Percentiles rank a stretch among this genome's conserved stretches.
These are phyloP conservation scores for Delichon dasypus DNA, from an alignment of 2,797 vertebrate species.

Conservation along the genomic window DNA sequence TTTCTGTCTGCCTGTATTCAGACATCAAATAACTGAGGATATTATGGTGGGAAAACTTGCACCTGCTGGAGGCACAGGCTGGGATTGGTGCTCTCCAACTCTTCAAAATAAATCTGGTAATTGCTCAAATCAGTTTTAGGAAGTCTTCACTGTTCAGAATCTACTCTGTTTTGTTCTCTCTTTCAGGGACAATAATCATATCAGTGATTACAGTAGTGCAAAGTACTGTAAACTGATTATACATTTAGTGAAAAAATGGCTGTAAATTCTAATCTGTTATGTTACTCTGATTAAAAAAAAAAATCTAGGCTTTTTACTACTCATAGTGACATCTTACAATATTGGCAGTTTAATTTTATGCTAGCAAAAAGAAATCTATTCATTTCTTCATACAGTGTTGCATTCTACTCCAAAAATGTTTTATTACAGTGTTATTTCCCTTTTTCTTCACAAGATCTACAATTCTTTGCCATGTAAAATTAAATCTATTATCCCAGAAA, in stretches of 20 bases:
- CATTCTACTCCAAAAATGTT: background rate
- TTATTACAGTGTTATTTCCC: background rate
- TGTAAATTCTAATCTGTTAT: background rate
- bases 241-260: background rate
- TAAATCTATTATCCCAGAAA: background rate
- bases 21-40: background rate
- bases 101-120: background rate
- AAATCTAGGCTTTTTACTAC: background rate
- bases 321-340: background rate
- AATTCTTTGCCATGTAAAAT: background rate
- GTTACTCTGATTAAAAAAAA: background rate
- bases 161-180: background rate
- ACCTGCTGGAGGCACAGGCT: background rate
- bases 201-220: background rate
- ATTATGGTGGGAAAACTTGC: background rate
- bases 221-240: background rate
- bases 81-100: background rate
- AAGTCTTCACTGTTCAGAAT: background rate
- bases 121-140: background rate
- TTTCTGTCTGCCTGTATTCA: background rate
- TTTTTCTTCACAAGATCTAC: background rate
- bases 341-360: background rate
- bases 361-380: background rate
- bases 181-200: background rate
- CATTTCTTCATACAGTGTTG: background rate